Evolutionary conservation across 2,113 vertebrate species (phyloP), one percentile per base, ranked within the genome.

Genomic region (Hepsetus odoe): DNA sequence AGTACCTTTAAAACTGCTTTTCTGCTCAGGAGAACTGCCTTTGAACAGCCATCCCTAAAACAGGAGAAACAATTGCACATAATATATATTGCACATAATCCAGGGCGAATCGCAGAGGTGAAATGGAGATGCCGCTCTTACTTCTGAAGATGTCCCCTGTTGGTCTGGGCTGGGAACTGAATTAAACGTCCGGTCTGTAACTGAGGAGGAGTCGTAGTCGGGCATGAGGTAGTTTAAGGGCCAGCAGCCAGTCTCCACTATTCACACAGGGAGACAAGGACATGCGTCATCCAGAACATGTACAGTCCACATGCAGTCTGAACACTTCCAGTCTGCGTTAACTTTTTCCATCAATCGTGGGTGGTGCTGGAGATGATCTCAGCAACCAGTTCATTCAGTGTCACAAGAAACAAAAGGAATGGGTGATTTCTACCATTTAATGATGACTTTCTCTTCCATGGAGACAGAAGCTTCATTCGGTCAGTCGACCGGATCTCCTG

Each of bases 401-500:
- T n/a, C n/a, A n/a, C 3, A 8, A 38, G 35, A 38, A 5, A 8
- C 3, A 5, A 38, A 38, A 5, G 8, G 3, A 38, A 38, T 8
- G 10, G 22, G 24, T 14, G 12, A 49, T 46, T 30, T 2, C 26
- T 80, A 83, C 84, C 74, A 76, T 72, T 80, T 44, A 1, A 14
- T 20, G 30, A 24, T 0, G 16, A 24, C 32, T 64, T 64, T 4
- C 14, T 82, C 24, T 18, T 81, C 53, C 16, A 28, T 1, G 79
- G 82, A 2, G 82, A 35, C 53, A 86, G 80, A 10, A 81, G 86
- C 46, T 73, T 79, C 56, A 65, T n/a, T 4, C 46, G 76, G 61
- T 84, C 74, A 1, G 65, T 64, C 0, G 81, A 80, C 38, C 83
- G 79, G 68, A 87, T 87, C 75, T 86, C 83, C 35, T 61, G 70